Base-by-base conservation (phyloP, 1,140 invertebrate species). In the Araneus ventricosus region DNA sequence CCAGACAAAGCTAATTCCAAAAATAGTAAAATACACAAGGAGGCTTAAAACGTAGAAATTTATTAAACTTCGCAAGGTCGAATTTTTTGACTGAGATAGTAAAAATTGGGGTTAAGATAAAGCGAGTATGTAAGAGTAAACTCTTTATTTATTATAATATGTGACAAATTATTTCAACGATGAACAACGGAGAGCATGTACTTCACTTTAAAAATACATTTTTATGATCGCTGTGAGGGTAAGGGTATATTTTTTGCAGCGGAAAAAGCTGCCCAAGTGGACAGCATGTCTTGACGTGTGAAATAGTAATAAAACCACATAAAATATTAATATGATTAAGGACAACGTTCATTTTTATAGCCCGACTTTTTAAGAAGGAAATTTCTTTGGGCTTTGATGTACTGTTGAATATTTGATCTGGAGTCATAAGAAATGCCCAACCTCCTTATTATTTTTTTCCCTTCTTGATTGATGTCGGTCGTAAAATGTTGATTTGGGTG, bases 321-420 rank as follows among this genome's bases (percentile, higher is more conserved):
- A 67, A 88, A 88, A 61, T 86, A 86, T 86, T 86, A 86, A 86
- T 34, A 37, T 41, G 37, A 88, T 88, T 88, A 88, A 70, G 67
- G n/a, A 88, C 61, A 24, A 30, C 63, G 87, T 70, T 70, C 61
- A 67, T 67, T 88, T 88, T 88, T 67, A 75, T 52, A 67, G 39
- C 87, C n/a, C 14, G 39, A 57, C n/a, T 45, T 70, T 88, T 88
- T 34, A 88, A 87, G 59, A 37, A 22, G 37, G 61, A 59, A 20
- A 52, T 45, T n/a, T 88, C 61, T 14, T 37, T 37, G n/a, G 41
- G 20, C 61, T 45, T 88, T 88, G 87, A 88, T 70, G 63, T 45
- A 67, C 10, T 70, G 61, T 52, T 88, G 61, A 88, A 88, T 88
- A 88, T 88, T 88, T 88, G 61, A 88, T 88, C 41, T 57, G 22